Evolutionary conservation across 2,797 vertebrate species (phyloP).

Genomic region (Gadopsis bispinosus): DNA sequence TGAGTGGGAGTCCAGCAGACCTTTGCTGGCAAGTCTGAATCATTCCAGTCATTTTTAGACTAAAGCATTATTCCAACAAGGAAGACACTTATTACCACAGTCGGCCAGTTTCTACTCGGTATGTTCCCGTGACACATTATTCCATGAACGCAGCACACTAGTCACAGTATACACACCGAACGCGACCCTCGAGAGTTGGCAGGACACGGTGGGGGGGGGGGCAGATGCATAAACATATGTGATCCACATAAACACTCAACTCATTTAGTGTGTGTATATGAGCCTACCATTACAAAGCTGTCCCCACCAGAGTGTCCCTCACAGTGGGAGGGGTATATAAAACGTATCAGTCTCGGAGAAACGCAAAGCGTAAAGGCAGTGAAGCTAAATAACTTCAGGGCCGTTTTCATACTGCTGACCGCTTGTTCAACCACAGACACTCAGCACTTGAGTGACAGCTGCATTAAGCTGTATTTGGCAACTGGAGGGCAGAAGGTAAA

Average conservation of each 20-base stretch:
- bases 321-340: slow-evolving; percentile 35
- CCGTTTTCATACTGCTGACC: slow-evolving; percentile 33
- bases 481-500: neutral
- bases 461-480: neutral
- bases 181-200: neutral
- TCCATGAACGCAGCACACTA: slow-evolving; percentile 19
- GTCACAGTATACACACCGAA: neutral
- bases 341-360: slow-evolving; percentile 48
- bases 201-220: neutral
- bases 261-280: neutral
- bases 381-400: slow-evolving; percentile 36
- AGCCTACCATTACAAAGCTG: slow-evolving; percentile 24
- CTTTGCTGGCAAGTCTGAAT: slow-evolving; percentile 54
- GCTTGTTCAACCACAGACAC: slow-evolving; percentile 3
- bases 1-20: slow-evolving; percentile 52
- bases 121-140: slow-evolving; percentile 43
- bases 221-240: slow-evolving; percentile 20
- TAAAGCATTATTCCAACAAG: slow-evolving; percentile 59
- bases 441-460: neutral
- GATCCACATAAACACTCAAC: slow-evolving; percentile 5
- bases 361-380: neutral
- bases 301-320: slow-evolving; percentile 13
- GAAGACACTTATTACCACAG: slow-evolving; percentile 64
- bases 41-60: slow-evolving; percentile 65
- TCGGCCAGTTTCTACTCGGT: slow-evolving; percentile 45